A percentile compares a stretch with the other conserved stretches of the same genome.
Evolutionary conservation across 2,888 invertebrate genomes (phyloP).

Genomic region (Octonoba sinensis): DNA sequence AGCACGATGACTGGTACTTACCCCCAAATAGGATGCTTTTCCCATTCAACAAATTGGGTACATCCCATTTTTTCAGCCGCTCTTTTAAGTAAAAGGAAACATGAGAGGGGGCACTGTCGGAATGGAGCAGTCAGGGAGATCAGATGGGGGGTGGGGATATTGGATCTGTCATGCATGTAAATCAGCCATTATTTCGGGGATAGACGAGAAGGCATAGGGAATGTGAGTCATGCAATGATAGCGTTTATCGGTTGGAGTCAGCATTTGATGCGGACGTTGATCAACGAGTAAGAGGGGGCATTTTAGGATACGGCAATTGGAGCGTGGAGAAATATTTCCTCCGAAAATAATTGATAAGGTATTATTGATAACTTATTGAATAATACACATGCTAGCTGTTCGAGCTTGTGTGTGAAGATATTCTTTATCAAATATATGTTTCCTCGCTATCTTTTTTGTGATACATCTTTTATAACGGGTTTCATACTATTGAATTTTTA

Average conservation of each 20-base stretch:
- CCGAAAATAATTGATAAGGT: too few relatives aligned
- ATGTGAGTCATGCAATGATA: conserved; percentile 41
- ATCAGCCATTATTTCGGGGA: conserved; percentile 45
- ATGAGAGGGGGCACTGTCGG: conserved; percentile 21
- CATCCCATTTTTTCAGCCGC: conserved; percentile 1
- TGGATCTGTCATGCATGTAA: conserved; percentile 54
- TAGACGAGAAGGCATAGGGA: neutral
- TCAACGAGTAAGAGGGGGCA: neutral
- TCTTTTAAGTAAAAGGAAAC: conserved; percentile 48
- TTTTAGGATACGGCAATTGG: too few relatives aligned
- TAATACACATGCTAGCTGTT: too few relatives aligned
- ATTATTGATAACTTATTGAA: too few relatives aligned
- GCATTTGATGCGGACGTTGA: conserved; percentile 21
- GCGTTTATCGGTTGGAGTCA: conserved; percentile 1
- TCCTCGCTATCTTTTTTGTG: too few relatives aligned
- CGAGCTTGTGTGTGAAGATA: too few relatives aligned
- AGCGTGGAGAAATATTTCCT: too few relatives aligned
- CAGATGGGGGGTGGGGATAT: neutral
- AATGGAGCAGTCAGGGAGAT: conserved; percentile 2
- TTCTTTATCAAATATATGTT: too few relatives aligned
- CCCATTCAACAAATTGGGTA: conserved; percentile 37
- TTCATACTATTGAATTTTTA: too few relatives aligned
- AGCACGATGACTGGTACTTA: too few relatives aligned
- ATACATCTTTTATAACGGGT: too few relatives aligned
- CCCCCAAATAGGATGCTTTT: neutral